These are phyloP conservation scores for Pectinophora gossypiella DNA, from an alignment of 1,140 invertebrate genomes.

Conservation along the genomic window DNA sequence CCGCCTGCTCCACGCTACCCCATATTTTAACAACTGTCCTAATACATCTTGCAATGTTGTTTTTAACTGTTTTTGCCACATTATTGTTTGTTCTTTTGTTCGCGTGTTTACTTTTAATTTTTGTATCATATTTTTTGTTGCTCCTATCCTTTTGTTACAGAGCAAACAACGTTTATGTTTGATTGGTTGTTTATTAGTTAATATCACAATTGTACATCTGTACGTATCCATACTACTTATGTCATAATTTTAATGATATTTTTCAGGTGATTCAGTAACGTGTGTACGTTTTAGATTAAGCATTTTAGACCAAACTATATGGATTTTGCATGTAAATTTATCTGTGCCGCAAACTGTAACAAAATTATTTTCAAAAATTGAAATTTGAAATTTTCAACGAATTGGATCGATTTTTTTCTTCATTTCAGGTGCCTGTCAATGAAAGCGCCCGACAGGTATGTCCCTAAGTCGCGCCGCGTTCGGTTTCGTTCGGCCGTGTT, in stretches of 20 bases:
- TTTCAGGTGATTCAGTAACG: no score
- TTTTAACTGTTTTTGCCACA: slow-evolving; percentile 72
- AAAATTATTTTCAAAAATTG: slow-evolving; percentile 34
- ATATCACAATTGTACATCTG: background rate
- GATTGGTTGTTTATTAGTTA: background rate
- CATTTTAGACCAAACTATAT: background rate
- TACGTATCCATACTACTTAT: background rate
- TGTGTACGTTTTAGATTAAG: background rate
- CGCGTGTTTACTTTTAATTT: slow-evolving; percentile 71
- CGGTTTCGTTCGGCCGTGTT: slow-evolving; percentile 64
- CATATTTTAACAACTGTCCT: slow-evolving; percentile 76
- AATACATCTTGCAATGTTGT: slow-evolving; percentile 74
- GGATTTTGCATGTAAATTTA: slow-evolving; percentile 71
- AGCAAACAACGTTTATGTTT: background rate
- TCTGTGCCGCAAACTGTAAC: slow-evolving; percentile 47
- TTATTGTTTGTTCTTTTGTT: slow-evolving; percentile 64
- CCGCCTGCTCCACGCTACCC: slow-evolving; percentile 49
- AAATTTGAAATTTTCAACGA: slow-evolving; percentile 73
- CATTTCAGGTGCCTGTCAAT: slow-evolving; percentile 83
- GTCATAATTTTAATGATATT: no score
- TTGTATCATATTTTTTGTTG: slow-evolving; percentile 39
- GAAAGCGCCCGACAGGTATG: slow-evolving; percentile 82
- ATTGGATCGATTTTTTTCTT: slow-evolving; percentile 78
- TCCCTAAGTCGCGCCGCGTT: slow-evolving; percentile 63
- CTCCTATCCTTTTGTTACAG: background rate